Conservation (phyloP, 2,113 vertebrate genomes). For the Ondatra zibethicus region DNA sequence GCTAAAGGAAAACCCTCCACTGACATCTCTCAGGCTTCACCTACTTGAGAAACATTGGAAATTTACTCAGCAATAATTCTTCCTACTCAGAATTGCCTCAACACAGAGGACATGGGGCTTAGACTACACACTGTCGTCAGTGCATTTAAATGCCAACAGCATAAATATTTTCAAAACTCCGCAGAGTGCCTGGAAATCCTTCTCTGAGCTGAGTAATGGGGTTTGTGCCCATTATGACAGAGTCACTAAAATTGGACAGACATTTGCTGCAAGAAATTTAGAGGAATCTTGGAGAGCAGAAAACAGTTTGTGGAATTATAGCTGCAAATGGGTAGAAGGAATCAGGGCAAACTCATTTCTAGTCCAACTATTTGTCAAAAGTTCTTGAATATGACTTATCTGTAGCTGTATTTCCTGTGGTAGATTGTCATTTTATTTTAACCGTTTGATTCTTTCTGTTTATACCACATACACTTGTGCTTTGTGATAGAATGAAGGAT, state of each 20-base stretch:
- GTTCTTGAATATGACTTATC: not conserved
- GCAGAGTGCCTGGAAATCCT: not conserved
- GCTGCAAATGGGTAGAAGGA: not conserved
- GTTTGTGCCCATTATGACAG: not conserved
- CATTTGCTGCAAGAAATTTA: constrained; percentile 44
- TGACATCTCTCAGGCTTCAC: not conserved
- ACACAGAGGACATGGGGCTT: not conserved
- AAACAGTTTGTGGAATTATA: constrained; percentile 1
- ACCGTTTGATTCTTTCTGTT: not conserved
- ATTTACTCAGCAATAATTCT: constrained; percentile 43
- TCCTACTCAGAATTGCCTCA: constrained; percentile 24
- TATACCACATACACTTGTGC: not conserved
- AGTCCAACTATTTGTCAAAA: not conserved
- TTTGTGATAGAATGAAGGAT: not conserved
- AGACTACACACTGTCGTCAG: not conserved
- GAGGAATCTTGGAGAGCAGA: not conserved
- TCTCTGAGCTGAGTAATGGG: not conserved
- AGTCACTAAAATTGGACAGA: constrained; percentile 11
- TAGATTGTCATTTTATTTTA: not conserved
- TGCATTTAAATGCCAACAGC: constrained; percentile 46
- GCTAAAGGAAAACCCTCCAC: not conserved
- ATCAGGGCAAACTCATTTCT: not conserved
- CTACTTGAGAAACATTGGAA: constrained; percentile 29
- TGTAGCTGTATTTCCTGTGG: not conserved
- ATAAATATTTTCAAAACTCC: constrained; percentile 43